A percentile compares a stretch with the other conserved stretches of the same genome.
These are phyloP conservation scores for Nebria salina DNA, from an alignment of 2,888 invertebrate genomes.

Conservation along the genomic window DNA sequence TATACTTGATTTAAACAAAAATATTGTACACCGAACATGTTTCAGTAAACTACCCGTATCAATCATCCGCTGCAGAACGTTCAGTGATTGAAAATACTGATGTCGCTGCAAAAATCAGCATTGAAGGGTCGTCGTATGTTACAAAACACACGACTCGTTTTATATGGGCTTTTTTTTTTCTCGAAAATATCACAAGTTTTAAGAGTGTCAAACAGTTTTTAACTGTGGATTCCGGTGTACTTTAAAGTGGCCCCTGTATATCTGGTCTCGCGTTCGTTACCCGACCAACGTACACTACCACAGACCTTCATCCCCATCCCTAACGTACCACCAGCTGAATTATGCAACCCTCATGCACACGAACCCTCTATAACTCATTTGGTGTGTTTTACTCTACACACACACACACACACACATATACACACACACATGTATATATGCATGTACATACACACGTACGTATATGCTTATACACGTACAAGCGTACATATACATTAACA, in stretches of 20 bases:
- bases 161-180: neutral
- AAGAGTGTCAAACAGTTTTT: neutral
- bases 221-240: neutral
- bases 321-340: constrained; percentile 19
- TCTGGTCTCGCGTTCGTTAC: constrained; percentile 30
- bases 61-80: neutral
- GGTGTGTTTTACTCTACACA: constrained; percentile 37
- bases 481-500: neutral
- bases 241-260: neutral
- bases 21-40: no score
- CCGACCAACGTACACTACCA: neutral
- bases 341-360: constrained; percentile 37
- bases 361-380: constrained; percentile 40
- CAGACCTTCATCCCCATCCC: no score
- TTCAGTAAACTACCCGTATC: neutral
- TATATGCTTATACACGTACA: neutral
- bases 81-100: neutral
- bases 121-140: neutral
- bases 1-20: no score
- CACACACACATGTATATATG: constrained; percentile 13
- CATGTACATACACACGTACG: neutral
- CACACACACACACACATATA: constrained; percentile 6
- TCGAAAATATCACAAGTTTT: no score
- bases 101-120: neutral
- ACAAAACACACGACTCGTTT: neutral